These are phyloP conservation scores for Eupithecia centaureata DNA, from an alignment of 2,888 invertebrate species.

Conservation along the genomic window DNA sequence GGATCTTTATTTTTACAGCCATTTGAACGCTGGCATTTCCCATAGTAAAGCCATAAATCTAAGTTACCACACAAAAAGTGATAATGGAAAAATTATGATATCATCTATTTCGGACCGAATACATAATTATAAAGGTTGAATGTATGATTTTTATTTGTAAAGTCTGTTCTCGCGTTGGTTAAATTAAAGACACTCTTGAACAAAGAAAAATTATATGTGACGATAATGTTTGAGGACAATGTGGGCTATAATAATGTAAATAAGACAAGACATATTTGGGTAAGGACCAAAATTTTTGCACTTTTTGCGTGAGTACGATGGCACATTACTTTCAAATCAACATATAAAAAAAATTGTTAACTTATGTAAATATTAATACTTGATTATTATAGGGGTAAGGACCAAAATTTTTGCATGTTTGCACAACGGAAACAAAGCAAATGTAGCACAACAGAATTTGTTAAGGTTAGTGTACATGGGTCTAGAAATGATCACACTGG, in stretches of 20 bases:
- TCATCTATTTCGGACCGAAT: slow-evolving; percentile 13
- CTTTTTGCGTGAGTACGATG: no score
- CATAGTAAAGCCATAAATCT: slow-evolving; percentile 30
- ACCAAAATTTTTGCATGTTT: no score
- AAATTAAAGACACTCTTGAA: neutral
- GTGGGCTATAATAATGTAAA: neutral
- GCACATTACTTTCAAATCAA: no score
- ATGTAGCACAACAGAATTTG: no score
- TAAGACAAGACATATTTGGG: neutral
- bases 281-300: no score
- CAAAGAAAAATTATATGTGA: neutral
- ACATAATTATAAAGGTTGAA: neutral
- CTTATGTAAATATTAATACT: no score
- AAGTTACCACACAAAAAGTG: slow-evolving; percentile 16
- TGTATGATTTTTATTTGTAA: neutral
- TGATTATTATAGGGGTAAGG: no score
- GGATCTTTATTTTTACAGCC: neutral
- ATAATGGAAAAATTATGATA: slow-evolving; percentile 20
- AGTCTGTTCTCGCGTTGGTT: neutral
- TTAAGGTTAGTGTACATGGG: no score
- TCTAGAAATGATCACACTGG: no score
- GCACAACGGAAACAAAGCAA: no score
- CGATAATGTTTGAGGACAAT: neutral
- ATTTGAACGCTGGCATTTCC: slow-evolving; percentile 23
- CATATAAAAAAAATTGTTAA: no score